Percentiles rank a stretch among this genome's conserved stretches.
These are phyloP conservation scores for Homarus americanus DNA, from an alignment of 1,140 invertebrate species.

Conservation along the genomic window DNA sequence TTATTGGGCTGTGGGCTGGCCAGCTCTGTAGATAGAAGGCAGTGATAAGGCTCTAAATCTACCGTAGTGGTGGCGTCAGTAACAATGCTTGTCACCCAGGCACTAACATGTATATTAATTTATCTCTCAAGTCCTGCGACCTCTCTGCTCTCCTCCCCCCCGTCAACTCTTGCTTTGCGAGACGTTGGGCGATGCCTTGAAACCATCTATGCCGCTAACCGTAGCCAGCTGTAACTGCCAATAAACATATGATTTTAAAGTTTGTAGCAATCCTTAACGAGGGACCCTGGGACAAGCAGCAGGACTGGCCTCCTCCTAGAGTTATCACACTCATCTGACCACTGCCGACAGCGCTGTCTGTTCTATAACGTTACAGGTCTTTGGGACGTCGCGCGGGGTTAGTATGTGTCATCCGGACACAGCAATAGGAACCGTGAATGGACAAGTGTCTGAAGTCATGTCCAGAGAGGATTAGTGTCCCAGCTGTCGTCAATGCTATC, in stretches of 20 bases:
- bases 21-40: not conserved
- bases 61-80: not conserved
- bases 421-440: slow-evolving; percentile 11
- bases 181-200: no score
- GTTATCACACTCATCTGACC: not conserved
- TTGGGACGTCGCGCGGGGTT: not conserved
- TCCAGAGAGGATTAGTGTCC: slow-evolving; percentile 10
- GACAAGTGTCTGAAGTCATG: slow-evolving; percentile 18
- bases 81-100: not conserved
- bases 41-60: not conserved
- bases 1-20: not conserved
- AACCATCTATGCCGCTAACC: not conserved
- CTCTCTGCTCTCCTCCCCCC: not conserved
- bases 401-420: not conserved
- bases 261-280: not conserved
- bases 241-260: not conserved
- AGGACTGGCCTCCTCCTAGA: not conserved
- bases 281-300: not conserved
- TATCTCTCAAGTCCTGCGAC: not conserved
- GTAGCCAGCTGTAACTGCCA: not conserved
- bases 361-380: not conserved
- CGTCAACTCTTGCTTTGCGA: not conserved
- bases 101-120: not conserved
- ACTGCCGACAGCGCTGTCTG: not conserved
- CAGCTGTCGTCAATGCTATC: not conserved